These are phyloP conservation scores for Coracopsis vasa DNA, from an alignment of 2,113 vertebrate species.

Conservation along the genomic window DNA sequence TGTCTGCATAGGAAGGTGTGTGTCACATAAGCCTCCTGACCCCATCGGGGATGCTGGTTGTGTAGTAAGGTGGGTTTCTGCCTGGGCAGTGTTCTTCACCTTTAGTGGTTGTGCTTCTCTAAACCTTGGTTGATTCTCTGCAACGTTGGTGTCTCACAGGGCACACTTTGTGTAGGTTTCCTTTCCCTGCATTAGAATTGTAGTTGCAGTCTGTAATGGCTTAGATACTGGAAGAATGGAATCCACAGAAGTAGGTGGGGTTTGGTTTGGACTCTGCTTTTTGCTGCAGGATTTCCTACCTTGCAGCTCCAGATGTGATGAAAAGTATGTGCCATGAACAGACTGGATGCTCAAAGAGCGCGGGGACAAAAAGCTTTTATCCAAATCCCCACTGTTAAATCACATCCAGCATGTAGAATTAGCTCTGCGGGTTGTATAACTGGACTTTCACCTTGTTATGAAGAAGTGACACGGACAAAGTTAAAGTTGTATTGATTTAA, in stretches of 20 bases:
- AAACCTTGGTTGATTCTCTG: background rate
- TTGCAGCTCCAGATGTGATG: background rate
- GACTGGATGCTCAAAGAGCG: background rate
- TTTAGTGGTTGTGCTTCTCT: background rate
- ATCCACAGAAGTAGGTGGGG: background rate
- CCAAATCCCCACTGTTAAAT: background rate
- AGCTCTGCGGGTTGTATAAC: background rate
- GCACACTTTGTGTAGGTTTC: background rate
- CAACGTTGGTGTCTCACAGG: background rate
- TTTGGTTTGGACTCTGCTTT: background rate
- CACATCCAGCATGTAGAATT: background rate
- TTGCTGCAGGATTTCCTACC: background rate
- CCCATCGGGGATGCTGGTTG: background rate
- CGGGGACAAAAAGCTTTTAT: background rate
- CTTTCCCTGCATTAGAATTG: accelerated
- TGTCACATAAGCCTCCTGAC: accelerated
- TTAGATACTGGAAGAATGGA: background rate
- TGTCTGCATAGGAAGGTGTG: background rate
- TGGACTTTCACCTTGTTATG: slow-evolving; percentile 15
- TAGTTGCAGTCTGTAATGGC: background rate
- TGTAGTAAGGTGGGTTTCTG: background rate
- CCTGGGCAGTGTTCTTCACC: background rate
- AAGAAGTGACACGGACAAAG: background rate
- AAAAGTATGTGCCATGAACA: accelerated
- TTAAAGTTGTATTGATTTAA: background rate